Evolutionary conservation across 2,888 invertebrate genomes (phyloP), one percentile per base, ranked within the genome.

Genomic region (Drosophila birchii): DNA sequence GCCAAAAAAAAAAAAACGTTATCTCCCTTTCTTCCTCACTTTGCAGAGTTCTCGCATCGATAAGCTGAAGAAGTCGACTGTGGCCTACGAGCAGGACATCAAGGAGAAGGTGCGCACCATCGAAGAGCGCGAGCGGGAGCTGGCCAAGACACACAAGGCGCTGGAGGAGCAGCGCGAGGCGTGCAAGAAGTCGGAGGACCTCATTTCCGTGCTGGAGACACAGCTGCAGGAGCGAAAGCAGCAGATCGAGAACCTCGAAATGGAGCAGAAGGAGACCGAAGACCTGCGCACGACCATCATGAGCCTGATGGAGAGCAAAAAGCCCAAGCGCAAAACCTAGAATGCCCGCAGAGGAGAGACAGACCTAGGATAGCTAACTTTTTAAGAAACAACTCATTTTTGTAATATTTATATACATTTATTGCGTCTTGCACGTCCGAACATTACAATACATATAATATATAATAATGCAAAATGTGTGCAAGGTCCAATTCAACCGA

Each of bases 301-400:
- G 79, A 92, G 92, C 73, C 80, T 92, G 6, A 92, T 92, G 92
- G 92, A 92, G 62, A 92, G 92, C 78, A 92, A 92, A 79, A 91
- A 91, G 67, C 91, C 92, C 11, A 92, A 92, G 62, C 83, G 92
- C 38, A 92, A 92, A 68, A 53, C 72, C 32, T 77, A 49, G 56
- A 34, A 47, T 2, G 5, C 16, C 26, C 49, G 11, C n/a, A 1
- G 9, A 5, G 9, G 8, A 23, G 16, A 26, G 29, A 29, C 12
- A 43, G 20, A 43, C 26, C 56, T 14, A 41, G 9, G 6, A 14
- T 23, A 43, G 45, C 16, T 76, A 47, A 11, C n/a, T 59, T 32
- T 18, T 2, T 44, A 11, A 32, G 38, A 29, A 20, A 14, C 1
- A n/a, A n/a, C n/a, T 43, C 32, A 36, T 29, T 47, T 60, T 60